Evolutionary conservation across 2,113 vertebrate species (phyloP), one percentile per base, ranked within the genome.

Genomic region (Gymnogyps californianus): DNA sequence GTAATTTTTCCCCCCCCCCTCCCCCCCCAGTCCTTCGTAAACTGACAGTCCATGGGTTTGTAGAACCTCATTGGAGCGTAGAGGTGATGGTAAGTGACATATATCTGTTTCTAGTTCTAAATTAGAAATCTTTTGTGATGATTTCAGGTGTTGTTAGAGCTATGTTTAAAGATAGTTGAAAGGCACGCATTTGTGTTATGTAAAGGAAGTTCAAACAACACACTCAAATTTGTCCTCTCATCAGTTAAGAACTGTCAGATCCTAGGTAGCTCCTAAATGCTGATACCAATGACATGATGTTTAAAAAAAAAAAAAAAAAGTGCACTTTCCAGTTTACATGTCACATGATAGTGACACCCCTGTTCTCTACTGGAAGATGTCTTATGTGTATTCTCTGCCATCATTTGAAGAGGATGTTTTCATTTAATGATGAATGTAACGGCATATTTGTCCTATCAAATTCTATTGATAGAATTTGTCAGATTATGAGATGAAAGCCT

Each of bases 1-100:
- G 9, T 92, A 78, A 95, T 66, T 15, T n/a, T n/a, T n/a, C n/a
- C n/a, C n/a, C n/a, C n/a, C n/a, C 40, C 44, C 62, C 89, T 38
- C 25, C 49, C 92, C 91, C 51, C 96, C 96, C 77, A 99, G 99
- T 99, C 79, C 98, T 99, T 86, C 98, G 99, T 66, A 99, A 99
- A 89, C 98, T 99, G 96, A 99, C 99, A 22, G 99, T 99, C 54
- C 98, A 99, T 93, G 99, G 99, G 87, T 99, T 99, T 97, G 97
- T 98, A 94, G 99, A 99, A 90, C 99, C 99, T 66, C 98, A 99
- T 87, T 98, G 98, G 92, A 99, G 99, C 93, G 95, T 98, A 98
- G 99, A 99, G 90, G 98, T 99, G 81, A 99, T 99, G 99, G 99
- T 99, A 97, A 99, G 99, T 98, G 55, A 83, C 49, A 51, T 11